A percentile compares a stretch with the other conserved stretches of the same genome.
Evolutionary conservation across 2,888 invertebrate species (phyloP).

Genomic region (Autographa gamma): DNA sequence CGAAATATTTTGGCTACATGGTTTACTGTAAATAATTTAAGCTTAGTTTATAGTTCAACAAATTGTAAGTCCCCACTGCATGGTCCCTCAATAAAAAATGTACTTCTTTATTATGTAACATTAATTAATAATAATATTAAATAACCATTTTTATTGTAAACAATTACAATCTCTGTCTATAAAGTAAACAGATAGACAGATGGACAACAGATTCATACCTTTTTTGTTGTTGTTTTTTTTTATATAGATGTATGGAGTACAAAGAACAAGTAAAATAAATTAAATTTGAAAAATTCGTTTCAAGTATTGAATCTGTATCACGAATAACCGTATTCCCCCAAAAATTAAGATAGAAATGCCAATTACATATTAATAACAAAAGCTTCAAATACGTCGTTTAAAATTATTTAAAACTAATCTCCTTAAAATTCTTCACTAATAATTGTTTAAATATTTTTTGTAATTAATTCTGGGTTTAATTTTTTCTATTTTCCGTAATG

Average conservation of each 20-base stretch:
- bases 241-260: too few species aligned
- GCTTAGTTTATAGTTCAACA: conserved; percentile 15
- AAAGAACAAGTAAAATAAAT: too few species aligned
- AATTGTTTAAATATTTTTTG: background rate
- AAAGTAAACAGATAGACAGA: too few species aligned
- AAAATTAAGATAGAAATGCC: background rate
- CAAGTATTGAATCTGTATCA: background rate
- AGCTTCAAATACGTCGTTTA: too few species aligned
- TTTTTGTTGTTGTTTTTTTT: too few species aligned
- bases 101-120: conserved; percentile 18
- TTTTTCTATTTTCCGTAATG: background rate
- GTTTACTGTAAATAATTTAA: conserved; percentile 7
- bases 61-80: conserved; percentile 29
- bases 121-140: conserved; percentile 21
- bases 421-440: background rate
- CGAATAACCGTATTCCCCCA: background rate
- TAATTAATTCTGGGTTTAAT: background rate
- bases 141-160: conserved; percentile 3
- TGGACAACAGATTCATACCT: too few species aligned
- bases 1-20: background rate
- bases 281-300: background rate
- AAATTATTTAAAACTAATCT: background rate
- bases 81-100: conserved; percentile 49
- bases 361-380: too few species aligned
- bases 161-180: background rate